Evolutionary conservation across 2,797 vertebrate species (phyloP).

Genomic region (Peromyscus nudipes): DNA sequence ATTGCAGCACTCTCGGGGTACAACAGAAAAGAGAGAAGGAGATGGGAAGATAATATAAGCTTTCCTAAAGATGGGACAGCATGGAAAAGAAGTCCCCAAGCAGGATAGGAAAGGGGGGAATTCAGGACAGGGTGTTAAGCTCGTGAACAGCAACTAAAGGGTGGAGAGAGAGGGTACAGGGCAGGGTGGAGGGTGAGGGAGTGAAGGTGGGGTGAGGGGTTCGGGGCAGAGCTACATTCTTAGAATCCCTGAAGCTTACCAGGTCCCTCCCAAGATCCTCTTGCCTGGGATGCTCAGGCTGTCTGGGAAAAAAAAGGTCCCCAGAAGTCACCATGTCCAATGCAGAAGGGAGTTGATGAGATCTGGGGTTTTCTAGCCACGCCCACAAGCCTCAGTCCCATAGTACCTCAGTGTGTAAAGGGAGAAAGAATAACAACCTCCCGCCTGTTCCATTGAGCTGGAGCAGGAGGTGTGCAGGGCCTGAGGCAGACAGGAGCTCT

Average conservation of each 20-base stretch:
- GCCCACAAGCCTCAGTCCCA: conserved; percentile 71
- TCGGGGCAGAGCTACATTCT: neutral
- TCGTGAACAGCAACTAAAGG: neutral
- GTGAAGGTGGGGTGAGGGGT: too few relatives aligned
- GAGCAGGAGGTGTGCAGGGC: conserved; percentile 73
- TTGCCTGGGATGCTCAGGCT: neutral
- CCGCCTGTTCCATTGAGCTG: conserved; percentile 72
- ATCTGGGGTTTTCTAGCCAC: conserved; percentile 31
- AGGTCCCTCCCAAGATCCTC: neutral
- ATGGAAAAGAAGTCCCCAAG: neutral
- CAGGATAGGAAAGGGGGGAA: neutral
- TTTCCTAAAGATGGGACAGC: neutral
- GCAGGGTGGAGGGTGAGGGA: too few relatives aligned
- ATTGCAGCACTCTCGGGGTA: neutral
- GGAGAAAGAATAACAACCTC: conserved; percentile 78
- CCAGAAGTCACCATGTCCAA: conserved; percentile 42
- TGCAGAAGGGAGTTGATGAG: conserved; percentile 60
- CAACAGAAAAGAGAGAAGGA: neutral
- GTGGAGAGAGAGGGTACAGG: too few relatives aligned
- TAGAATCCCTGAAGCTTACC: neutral
- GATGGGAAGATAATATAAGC: neutral
- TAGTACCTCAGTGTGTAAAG: conserved; percentile 80
- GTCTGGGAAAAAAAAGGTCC: conserved; percentile 38
- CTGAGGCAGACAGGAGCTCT: conserved; percentile 57
- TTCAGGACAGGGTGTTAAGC: neutral